Evolutionary conservation across 1,140 invertebrate genomes (phyloP).

Genomic region (Drosophila albomicans): DNA sequence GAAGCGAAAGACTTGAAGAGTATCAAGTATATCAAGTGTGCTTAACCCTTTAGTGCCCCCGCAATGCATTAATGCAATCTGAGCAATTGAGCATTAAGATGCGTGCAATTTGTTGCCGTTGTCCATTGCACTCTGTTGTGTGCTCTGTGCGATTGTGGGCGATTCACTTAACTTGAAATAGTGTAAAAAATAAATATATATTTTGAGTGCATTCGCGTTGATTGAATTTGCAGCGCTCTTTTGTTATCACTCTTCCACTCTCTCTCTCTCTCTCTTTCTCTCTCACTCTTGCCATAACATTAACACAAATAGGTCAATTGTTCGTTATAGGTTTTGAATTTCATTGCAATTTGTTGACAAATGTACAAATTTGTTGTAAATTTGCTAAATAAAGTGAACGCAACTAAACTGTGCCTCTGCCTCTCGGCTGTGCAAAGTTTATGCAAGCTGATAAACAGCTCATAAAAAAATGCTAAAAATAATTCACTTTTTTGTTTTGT

Average conservation of each 20-base stretch:
- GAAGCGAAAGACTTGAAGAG: neutral
- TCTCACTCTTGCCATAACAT: conserved; percentile 11
- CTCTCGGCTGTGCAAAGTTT: conserved; percentile 4
- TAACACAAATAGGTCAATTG: conserved; percentile 57
- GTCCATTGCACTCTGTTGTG: conserved; percentile 21
- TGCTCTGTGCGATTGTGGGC: conserved; percentile 13
- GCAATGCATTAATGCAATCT: conserved; percentile 28
- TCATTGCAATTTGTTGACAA: conserved; percentile 50
- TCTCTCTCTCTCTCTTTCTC: no score
- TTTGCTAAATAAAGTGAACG: conserved; percentile 7
- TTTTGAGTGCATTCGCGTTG: conserved; percentile 51
- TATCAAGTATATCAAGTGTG: neutral
- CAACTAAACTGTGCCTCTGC: neutral
- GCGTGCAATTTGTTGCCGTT: conserved; percentile 48
- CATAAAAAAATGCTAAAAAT: neutral
- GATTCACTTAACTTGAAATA: conserved; percentile 33
- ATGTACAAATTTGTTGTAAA: conserved; percentile 28
- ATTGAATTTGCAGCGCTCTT: conserved; percentile 51
- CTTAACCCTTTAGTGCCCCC: conserved; percentile 14
- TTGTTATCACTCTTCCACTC: conserved; percentile 13
- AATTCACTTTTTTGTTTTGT: neutral
- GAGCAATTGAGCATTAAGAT: conserved; percentile 41
- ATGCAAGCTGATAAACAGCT: conserved; percentile 1
- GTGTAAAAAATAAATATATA: conserved; percentile 19
- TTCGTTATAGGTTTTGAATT: conserved; percentile 56